Conservation (phyloP, 2,888 invertebrate genomes). For the Aphodius sticticus region DNA sequence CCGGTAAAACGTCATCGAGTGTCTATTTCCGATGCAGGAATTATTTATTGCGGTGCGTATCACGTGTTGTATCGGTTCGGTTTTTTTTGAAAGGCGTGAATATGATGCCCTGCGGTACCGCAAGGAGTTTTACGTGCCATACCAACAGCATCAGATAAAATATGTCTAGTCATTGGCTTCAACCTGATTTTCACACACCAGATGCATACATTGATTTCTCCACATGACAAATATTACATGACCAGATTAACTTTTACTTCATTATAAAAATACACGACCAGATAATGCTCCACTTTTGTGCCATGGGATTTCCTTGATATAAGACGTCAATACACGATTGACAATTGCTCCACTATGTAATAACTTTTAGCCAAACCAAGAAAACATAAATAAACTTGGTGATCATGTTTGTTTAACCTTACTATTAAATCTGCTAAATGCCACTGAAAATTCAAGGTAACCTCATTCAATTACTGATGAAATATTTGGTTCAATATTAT, state of each 20-base stretch:
- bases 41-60: not conserved
- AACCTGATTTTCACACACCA: not conserved
- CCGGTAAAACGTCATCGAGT: not conserved
- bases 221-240: not conserved
- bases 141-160: not conserved
- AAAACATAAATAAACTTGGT: not conserved
- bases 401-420: not conserved
- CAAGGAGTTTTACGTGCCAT: no score
- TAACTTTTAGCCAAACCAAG: no score
- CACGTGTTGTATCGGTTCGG: not conserved
- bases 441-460: no score
- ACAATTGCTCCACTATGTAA: no score
- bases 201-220: not conserved
- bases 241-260: conserved; percentile 4
- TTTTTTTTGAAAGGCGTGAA: not conserved
- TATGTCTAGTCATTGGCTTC: not conserved
- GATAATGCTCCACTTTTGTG: no score
- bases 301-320: not conserved
- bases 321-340: not conserved
- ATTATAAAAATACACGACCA: not conserved
- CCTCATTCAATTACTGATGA: no score
- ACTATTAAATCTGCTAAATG: no score
- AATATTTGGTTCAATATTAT: no score
- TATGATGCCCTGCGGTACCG: not conserved
- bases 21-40: not conserved